Evolutionary conservation across 2,888 invertebrate genomes (phyloP).

Genomic region (Allacma fusca): DNA sequence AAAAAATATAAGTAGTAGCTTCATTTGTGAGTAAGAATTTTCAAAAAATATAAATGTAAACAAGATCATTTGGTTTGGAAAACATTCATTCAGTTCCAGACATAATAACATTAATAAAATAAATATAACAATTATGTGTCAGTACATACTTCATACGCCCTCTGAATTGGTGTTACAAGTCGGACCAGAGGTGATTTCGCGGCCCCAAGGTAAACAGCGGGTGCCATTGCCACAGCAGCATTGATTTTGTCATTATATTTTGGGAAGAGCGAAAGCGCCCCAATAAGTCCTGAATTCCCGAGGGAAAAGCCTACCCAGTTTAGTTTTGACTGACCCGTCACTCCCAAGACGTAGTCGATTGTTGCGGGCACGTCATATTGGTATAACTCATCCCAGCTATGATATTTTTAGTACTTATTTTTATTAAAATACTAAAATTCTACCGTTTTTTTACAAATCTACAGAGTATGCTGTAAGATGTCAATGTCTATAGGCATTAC

Average conservation of each 20-base stretch:
- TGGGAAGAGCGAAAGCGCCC: background rate
- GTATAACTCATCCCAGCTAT: constrained; percentile 2
- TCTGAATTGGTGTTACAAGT: background rate
- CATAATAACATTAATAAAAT: too few relatives aligned
- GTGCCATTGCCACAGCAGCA: background rate
- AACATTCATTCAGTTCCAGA: too few relatives aligned
- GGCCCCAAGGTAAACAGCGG: background rate
- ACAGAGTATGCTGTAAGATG: too few relatives aligned
- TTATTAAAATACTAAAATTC: too few relatives aligned
- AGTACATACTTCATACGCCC: background rate
- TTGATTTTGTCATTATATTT: constrained; percentile 38
- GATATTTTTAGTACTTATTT: too few relatives aligned
- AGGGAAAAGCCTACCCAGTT: constrained; percentile 35
- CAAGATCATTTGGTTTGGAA: too few relatives aligned
- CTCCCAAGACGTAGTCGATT: constrained; percentile 25
- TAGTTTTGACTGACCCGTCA: constrained; percentile 9
- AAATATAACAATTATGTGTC: too few relatives aligned
- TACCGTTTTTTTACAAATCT: too few relatives aligned
- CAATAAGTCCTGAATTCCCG: background rate
- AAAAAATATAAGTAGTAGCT: too few relatives aligned
- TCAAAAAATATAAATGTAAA: too few relatives aligned
- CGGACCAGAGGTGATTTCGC: background rate
- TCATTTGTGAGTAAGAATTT: too few relatives aligned
- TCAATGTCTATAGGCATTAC: too few relatives aligned
- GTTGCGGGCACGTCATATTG: constrained; percentile 9